Base-by-base conservation (phyloP, 2,888 invertebrate species). In the Limnephilus rhombicus region DNA sequence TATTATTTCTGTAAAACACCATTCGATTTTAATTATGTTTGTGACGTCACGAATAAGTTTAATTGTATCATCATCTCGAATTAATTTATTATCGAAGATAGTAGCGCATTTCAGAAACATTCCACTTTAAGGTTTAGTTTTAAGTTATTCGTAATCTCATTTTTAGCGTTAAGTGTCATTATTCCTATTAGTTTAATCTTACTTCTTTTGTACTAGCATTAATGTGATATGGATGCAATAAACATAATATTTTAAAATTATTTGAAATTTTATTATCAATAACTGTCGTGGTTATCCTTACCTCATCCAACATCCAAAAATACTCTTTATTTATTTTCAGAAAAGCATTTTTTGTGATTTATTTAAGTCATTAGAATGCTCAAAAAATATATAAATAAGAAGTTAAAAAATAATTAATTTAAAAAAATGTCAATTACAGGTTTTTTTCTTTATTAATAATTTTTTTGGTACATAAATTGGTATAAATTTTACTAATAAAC, bases 161-260 rank as follows among this genome's bases (percentile, higher is more conserved):
- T 31, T 29, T 29, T 90, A 90, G 82, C 34, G n/a, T 41, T 93
- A 92, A 92, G 92, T 49, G 80, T 92, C 91, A 92, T 92, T 92
- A 92, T 93, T 93, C 93, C 93, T 93, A 93, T 93, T 93, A 93
- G 93, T 68, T 85, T 93, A 93, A 92, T 92, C 68, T 68, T 83
- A 90, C 87, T 90, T 80, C 85, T 92, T 91, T 85, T 93, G 90
- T 92, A 93, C 91, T 89, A 87, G 91, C 91, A 92, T 90, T 82
- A 89, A 92, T 93, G 93, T 92, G 92, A 93, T 92, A 92, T 88
- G 68, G 89, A 91, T 89, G 88, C 83, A 92, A 92, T 92, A 91
- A 92, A 92, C 45, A 45, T 90, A 53, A 49, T 49, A 29, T 68
- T 87, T 87, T 49, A 53, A 34, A 87, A 87, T 29, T 29, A 86